phyloP scores from a whole-genome alignment of 2,113 vertebrate species.

The Neogale vison region DNA sequence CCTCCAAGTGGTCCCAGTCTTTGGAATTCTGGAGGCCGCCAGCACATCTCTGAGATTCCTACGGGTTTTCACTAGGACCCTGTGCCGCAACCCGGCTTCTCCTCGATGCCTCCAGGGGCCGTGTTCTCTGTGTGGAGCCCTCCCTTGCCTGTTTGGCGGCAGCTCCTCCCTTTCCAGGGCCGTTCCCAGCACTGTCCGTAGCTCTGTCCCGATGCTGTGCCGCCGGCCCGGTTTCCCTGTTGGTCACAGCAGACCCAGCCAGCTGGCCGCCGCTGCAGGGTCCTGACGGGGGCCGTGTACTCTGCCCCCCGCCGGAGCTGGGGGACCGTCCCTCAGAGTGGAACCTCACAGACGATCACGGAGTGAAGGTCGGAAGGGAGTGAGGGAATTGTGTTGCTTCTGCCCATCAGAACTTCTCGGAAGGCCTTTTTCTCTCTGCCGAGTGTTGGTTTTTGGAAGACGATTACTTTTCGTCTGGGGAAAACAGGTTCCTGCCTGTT shows the following conservation, averaged over 20 bases:
- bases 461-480: neutral
- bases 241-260: neutral
- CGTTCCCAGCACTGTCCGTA: neutral
- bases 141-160: neutral
- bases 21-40: neutral
- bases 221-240: neutral
- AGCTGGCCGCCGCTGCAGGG: neutral
- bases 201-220: neutral
- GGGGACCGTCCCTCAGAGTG: neutral
- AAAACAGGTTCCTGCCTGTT: too few species aligned
- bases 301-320: neutral
- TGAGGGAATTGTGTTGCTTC: neutral
- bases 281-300: neutral
- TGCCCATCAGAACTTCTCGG: neutral
- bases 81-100: too few species aligned
- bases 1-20: neutral
- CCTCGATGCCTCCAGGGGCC: accelerated
- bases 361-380: neutral
- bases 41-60: too few species aligned
- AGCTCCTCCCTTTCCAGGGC: neutral
- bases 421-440: neutral
- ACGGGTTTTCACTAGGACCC: accelerated
- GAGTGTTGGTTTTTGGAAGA: neutral
- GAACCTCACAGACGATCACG: neutral
- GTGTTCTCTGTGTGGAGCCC: neutral